These are phyloP conservation scores for Raphicerus campestris DNA, from an alignment of 2,113 vertebrate genomes.

Conservation along the genomic window DNA sequence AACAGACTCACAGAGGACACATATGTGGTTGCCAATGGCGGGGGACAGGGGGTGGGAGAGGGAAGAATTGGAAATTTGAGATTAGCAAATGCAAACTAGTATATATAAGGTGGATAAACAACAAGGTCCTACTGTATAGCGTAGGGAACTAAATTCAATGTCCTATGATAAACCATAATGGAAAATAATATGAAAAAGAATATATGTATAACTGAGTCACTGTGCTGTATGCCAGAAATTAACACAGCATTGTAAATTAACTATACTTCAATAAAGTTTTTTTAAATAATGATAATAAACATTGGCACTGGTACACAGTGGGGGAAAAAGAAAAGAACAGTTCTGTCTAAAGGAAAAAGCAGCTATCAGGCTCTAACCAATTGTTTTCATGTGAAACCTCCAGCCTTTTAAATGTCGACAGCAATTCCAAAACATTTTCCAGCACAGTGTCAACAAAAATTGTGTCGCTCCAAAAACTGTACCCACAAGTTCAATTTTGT, in stretches of 20 bases:
- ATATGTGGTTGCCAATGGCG: background rate
- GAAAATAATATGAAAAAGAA: background rate
- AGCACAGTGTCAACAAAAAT: background rate
- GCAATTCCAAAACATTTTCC: background rate
- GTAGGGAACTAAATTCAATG: background rate
- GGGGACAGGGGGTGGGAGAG: fast-evolving
- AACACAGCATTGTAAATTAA: background rate
- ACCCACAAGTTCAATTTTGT: background rate
- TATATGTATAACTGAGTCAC: background rate
- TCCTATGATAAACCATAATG: background rate
- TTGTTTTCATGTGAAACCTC: background rate
- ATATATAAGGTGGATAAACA: background rate
- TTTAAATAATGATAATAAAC: background rate
- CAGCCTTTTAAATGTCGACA: background rate
- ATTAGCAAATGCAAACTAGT: background rate
- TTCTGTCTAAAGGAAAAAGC: background rate
- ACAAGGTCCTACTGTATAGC: background rate
- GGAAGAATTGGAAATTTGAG: background rate
- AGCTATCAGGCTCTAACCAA: background rate
- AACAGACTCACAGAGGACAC: background rate
- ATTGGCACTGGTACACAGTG: background rate
- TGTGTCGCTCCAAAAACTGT: background rate
- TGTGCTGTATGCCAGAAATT: background rate
- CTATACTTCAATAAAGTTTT: background rate
- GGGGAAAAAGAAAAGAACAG: fast-evolving